Conservation (phyloP, 1,140 invertebrate genomes). For the honey bee (Apis mellifera) region DNA sequence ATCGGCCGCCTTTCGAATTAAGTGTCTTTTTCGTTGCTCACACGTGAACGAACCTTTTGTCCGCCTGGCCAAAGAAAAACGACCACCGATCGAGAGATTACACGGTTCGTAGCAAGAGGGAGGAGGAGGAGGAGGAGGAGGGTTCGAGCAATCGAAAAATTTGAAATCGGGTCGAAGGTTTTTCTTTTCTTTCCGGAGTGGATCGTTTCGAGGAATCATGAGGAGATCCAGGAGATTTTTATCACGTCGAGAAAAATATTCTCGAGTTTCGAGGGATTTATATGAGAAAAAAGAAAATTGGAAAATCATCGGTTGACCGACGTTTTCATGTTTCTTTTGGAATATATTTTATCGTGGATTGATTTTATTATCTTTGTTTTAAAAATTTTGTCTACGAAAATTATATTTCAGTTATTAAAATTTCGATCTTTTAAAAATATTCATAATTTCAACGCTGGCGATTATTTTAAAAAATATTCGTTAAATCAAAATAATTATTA, state of each 20-base stretch:
- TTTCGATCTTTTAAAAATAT: no score
- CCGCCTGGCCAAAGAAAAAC: neutral
- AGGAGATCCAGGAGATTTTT: neutral
- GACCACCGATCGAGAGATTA: constrained; percentile 49
- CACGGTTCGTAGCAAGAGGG: constrained; percentile 17
- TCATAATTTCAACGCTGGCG: no score
- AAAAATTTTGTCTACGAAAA: no score
- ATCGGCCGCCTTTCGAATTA: constrained; percentile 52
- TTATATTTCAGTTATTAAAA: no score
- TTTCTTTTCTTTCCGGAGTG: neutral
- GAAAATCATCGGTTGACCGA: neutral
- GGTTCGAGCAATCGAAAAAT: neutral
- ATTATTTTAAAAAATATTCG: no score
- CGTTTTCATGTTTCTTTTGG: no score
- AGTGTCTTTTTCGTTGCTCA: constrained; percentile 46
- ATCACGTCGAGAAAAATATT: neutral
- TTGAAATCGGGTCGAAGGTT: neutral
- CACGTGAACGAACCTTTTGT: constrained; percentile 45
- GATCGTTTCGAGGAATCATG: neutral
- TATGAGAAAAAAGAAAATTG: neutral
- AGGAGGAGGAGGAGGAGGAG: no score
- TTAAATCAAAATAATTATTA: no score
- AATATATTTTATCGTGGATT: no score
- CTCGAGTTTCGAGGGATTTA: neutral
- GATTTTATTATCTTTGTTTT: no score